These are phyloP conservation scores for Caenorhabditis afra DNA, from an alignment of 2,888 invertebrate genomes.

Conservation along the genomic window DNA sequence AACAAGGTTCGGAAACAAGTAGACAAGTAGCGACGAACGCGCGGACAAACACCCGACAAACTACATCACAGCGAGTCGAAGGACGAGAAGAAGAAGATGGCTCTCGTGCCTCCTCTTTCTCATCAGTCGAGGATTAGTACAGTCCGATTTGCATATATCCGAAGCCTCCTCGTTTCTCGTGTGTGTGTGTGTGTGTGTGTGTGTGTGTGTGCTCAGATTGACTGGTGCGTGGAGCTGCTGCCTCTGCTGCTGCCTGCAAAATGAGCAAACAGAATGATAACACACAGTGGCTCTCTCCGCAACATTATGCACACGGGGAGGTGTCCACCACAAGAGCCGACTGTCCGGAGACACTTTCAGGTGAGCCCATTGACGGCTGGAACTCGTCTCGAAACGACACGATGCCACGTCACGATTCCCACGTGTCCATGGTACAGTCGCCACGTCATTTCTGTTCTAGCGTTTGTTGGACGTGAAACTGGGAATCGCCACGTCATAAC, in stretches of 20 bases:
- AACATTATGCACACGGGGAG: conserved; percentile 4
- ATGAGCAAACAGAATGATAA: conserved; percentile 54
- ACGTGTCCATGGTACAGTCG: too few species aligned
- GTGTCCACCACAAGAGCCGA: not conserved
- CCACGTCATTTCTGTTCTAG: too few species aligned
- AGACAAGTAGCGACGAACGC: conserved; percentile 1
- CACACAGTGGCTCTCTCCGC: conserved; percentile 21
- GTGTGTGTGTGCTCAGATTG: conserved; percentile 61
- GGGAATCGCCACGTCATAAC: too few species aligned
- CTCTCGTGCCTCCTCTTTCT: too few species aligned
- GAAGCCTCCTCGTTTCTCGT: conserved; percentile 4
- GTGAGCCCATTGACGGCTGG: too few species aligned
- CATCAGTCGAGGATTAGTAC: conserved; percentile 49
- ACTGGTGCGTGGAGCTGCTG: conserved; percentile 21
- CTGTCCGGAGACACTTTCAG: not conserved
- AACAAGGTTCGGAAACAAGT: conserved; percentile 43
- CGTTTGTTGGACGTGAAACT: too few species aligned
- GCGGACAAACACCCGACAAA: conserved; percentile 15
- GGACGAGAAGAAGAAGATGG: conserved; percentile 20
- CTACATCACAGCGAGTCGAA: conserved; percentile 14
- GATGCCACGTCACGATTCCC: not conserved
- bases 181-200: too few species aligned
- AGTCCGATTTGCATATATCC: conserved; percentile 58
- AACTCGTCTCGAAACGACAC: too few species aligned
- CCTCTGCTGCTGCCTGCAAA: conserved; percentile 26